These are phyloP conservation scores for Poeciliopsis turrubarensis DNA, from an alignment of 2,113 vertebrate species.

Conservation along the genomic window DNA sequence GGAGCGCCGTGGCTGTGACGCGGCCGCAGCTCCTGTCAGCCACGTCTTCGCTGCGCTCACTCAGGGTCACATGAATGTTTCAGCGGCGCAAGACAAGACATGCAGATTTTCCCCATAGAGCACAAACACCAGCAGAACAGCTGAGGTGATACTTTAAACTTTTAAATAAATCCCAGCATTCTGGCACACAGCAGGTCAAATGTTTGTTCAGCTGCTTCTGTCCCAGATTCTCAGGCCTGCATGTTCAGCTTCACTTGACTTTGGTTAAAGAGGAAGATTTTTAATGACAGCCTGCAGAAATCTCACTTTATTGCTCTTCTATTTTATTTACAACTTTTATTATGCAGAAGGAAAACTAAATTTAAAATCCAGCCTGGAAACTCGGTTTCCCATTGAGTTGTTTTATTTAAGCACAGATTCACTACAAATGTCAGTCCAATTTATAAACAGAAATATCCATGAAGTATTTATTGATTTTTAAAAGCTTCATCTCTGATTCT, in stretches of 20 bases:
- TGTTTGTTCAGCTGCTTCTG: no score
- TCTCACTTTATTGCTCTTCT: no score
- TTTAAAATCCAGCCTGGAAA: not conserved
- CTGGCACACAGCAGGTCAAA: no score
- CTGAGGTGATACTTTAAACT: not conserved
- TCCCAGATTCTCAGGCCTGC: no score
- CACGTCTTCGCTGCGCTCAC: not conserved
- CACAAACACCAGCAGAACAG: no score
- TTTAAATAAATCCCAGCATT: not conserved
- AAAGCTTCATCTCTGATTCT: not conserved
- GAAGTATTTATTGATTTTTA: not conserved
- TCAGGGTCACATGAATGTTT: conserved; percentile 25
- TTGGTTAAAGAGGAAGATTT: no score
- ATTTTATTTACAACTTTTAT: no score
- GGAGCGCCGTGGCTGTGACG: not conserved
- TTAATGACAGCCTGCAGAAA: no score
- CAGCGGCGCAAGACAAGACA: not conserved
- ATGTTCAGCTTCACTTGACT: no score
- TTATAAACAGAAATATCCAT: not conserved
- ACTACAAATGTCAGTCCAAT: not conserved
- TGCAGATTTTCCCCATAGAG: not conserved
- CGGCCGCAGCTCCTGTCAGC: not conserved
- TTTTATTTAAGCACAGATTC: no score
- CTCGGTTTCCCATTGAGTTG: not conserved
- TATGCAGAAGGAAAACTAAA: no score